Base-by-base conservation (phyloP, 2,888 invertebrate genomes). In the Andrena bicolor region DNA sequence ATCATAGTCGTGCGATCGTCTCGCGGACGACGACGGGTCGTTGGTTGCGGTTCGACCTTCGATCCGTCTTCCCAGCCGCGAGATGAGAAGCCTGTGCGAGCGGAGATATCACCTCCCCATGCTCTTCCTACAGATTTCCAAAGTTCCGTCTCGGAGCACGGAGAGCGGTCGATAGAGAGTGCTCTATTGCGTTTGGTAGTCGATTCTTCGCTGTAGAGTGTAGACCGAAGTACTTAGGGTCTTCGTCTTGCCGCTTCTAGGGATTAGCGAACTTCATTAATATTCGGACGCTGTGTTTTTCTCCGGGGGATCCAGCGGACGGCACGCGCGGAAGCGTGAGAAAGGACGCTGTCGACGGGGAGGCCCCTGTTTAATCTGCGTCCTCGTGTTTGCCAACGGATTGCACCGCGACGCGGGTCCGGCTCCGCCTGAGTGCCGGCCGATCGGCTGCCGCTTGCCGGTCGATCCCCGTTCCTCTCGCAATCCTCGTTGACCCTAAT, bases 1-100 rank as follows among this genome's bases (percentile, higher is more conserved):
- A 86, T 82, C 80, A 74, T 76, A 81, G 81, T 76, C 74, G 84
- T 79, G 75, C 84, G 81, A 83, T 83, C 74, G 82, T 76, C 82
- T n/a, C 61, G 61, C 26, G 61, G n/a, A 61, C 32, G 78, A 51
- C 74, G 48, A 10, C 10, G 56, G 41, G 41, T 58, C 58, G 51
- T n/a, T 20, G 20, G 23, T 58, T 28, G 58, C 30, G 30, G 32
- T 53, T 68, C 53, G 53, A 32, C n/a, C 58, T 70, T 3, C 58
- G 58, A 70, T 60, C 69, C 58, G 41, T 70, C 69, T 58, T 41
- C 6, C 26, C 26, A 58, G 41, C 41, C 58, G 58, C 56, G 23
- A 41, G 63, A 63, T 20, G 41, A 10, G 61, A 35, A 35, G 32
- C 61, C 20, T 5, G 23, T 23, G 23, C 41, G 41, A 16, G 26